These are phyloP conservation scores for Mus pahari DNA, from an alignment of 2,113 vertebrate species.

Conservation along the genomic window DNA sequence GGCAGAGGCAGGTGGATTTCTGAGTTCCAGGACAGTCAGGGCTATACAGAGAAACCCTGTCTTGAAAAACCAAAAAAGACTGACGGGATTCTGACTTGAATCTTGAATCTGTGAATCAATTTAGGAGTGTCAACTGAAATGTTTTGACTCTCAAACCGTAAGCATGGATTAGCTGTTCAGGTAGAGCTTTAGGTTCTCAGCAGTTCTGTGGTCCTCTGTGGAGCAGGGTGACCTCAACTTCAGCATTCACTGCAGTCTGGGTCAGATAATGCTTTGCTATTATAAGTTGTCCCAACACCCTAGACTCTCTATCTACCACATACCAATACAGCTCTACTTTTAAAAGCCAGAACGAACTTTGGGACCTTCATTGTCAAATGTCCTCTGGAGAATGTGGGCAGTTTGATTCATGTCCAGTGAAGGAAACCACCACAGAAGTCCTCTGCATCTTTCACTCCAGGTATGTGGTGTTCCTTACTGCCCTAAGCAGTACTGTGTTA, in stretches of 20 bases:
- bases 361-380: neutral
- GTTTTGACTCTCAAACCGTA: neutral
- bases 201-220: neutral
- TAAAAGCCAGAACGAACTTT: neutral
- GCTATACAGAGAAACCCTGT: no score
- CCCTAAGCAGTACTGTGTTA: neutral
- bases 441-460: neutral
- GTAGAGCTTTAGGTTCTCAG: neutral
- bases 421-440: neutral
- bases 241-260: neutral
- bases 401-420: neutral
- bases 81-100: neutral
- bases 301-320: neutral
- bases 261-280: neutral
- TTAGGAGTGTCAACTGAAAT: neutral
- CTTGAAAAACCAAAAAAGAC: no score
- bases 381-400: neutral
- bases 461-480: neutral
- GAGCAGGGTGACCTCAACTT: neutral
- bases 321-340: neutral
- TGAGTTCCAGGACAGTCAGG: no score
- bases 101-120: neutral
- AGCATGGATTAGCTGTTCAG: neutral
- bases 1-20: no score
- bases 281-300: neutral